phyloP scores from a whole-genome alignment of 2,888 invertebrate genomes.

The Dermolepida albohirtum region DNA sequence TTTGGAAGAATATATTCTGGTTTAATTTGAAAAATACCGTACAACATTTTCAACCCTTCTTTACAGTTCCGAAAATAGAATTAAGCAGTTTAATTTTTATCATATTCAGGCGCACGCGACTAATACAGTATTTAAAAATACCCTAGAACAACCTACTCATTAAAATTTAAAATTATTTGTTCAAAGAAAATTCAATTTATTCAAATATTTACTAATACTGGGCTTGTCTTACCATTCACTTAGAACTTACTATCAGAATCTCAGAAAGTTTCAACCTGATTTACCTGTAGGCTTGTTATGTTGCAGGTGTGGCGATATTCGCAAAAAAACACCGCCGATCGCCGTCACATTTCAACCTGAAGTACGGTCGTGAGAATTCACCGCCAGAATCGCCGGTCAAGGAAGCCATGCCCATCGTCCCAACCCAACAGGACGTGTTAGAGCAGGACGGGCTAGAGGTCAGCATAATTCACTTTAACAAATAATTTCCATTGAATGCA shows the following conservation, averaged over 20 bases:
- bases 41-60: no score
- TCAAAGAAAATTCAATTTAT: no score
- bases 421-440: conserved; percentile 41
- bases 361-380: conserved; percentile 73
- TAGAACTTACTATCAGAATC: conserved; percentile 19
- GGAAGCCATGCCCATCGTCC: conserved; percentile 59
- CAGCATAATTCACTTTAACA: conserved; percentile 29
- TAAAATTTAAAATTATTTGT: no score
- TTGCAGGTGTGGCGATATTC: conserved; percentile 61
- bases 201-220: background rate
- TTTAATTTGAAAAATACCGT: no score
- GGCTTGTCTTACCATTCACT: conserved; percentile 14
- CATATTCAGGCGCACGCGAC: no score
- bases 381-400: conserved; percentile 72
- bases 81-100: no score
- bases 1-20: no score
- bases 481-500: conserved; percentile 28
- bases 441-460: conserved; percentile 66
- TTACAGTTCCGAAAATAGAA: no score
- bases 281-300: conserved; percentile 11
- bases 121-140: no score
- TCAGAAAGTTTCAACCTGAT: conserved; percentile 3
- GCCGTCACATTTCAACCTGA: conserved; percentile 75
- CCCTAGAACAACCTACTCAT: no score
- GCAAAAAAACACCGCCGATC: conserved; percentile 73